phyloP scores from a whole-genome alignment of 2,888 invertebrate genomes.

The Eupithecia insigniata region DNA sequence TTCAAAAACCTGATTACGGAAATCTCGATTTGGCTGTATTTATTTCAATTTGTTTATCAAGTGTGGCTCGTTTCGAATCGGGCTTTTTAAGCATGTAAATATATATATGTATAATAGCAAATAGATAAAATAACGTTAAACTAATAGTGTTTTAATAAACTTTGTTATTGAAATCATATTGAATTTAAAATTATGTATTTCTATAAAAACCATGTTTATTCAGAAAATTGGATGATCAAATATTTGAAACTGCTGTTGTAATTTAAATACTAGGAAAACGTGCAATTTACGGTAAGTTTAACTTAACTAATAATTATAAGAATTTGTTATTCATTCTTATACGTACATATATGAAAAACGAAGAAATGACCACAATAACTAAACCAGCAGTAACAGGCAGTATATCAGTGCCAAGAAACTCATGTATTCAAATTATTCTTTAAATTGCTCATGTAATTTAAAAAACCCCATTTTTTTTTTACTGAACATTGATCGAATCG shows the following conservation, averaged over 20 bases:
- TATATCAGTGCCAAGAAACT: not conserved
- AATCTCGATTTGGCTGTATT: slow-evolving; percentile 10
- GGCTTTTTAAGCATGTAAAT: not conserved
- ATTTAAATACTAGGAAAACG: not conserved
- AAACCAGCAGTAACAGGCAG: not conserved
- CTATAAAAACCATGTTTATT: not conserved
- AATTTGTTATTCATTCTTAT: no score
- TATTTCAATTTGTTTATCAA: not conserved
- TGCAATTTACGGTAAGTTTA: not conserved
- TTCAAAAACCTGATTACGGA: slow-evolving; percentile 28
- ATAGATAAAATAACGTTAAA: not conserved
- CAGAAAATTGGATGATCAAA: not conserved
- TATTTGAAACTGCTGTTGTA: not conserved
- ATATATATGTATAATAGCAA: no score
- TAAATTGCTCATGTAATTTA: no score
- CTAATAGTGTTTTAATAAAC: not conserved
- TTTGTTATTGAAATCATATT: not conserved
- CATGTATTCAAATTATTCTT: no score
- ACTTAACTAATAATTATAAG: no score
- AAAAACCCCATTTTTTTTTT: no score
- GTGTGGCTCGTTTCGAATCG: not conserved
- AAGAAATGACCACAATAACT: not conserved
- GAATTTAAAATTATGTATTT: not conserved
- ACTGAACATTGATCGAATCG: not conserved
- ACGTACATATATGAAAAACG: no score